A percentile compares a stretch with the other conserved stretches of the same genome.
Conservation (phyloP, 1,140 invertebrate species). For the Drosophila eugracilis region DNA sequence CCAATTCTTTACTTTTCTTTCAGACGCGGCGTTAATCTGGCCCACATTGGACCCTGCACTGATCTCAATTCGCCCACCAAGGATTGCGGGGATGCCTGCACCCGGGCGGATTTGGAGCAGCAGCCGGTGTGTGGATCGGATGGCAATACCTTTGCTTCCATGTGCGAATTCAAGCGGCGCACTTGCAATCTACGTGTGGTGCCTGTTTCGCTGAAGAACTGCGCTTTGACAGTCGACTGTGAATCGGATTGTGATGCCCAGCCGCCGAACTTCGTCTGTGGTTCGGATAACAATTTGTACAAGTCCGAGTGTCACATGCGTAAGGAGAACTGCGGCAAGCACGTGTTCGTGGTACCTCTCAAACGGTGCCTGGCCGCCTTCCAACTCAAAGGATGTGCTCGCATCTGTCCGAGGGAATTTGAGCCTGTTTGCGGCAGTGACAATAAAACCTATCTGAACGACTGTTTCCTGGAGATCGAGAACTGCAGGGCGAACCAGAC, state of each 20-base stretch:
- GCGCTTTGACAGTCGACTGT: constrained; percentile 92
- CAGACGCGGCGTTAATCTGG: constrained; percentile 93
- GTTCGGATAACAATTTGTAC: constrained; percentile 96
- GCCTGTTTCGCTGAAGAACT: constrained; percentile 91
- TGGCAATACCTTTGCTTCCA: constrained; percentile 95
- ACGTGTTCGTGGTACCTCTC: constrained; percentile 94
- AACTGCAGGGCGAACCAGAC: constrained; percentile 91
- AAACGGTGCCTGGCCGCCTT: constrained; percentile 93
- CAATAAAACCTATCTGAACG: constrained; percentile 95
- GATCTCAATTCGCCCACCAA: constrained; percentile 88
- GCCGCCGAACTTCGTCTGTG: constrained; percentile 93
- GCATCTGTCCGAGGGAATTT: constrained; percentile 93
- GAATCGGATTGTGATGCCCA: constrained; percentile 89
- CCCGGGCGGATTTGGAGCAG: constrained; percentile 87
- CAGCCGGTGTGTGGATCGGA: constrained; percentile 96
- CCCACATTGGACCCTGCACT: constrained; percentile 94
- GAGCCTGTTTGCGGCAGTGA: constrained; percentile 96
- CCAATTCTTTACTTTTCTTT: constrained; percentile 4
- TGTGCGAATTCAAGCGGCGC: constrained; percentile 93
- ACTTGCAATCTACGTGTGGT: constrained; percentile 95
- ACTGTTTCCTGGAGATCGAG: constrained; percentile 96
- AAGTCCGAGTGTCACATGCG: constrained; percentile 97
- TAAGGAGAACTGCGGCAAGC: constrained; percentile 95
- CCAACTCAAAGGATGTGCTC: constrained; percentile 93
- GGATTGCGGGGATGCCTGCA: constrained; percentile 90